phyloP scores from a whole-genome alignment of 2,888 invertebrate genomes.

The Corbicula japonica region DNA sequence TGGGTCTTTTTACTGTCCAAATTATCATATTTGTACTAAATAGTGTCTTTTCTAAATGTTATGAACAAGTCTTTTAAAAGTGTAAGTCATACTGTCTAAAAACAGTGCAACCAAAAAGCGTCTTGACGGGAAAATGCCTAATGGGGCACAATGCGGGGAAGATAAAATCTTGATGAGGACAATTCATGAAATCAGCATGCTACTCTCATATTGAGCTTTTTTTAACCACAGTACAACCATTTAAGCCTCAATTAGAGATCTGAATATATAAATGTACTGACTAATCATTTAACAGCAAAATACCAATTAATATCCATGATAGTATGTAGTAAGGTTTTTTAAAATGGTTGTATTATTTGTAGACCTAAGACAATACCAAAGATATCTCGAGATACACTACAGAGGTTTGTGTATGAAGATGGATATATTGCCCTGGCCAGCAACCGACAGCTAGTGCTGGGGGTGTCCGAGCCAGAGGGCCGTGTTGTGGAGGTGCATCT shows the following conservation, averaged over 20 bases:
- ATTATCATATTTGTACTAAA: not conserved
- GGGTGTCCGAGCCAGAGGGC: constrained; percentile 81
- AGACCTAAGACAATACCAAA: constrained; percentile 72
- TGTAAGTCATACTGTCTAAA: not conserved
- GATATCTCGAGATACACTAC: constrained; percentile 72
- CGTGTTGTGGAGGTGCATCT: constrained; percentile 82
- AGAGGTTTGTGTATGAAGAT: constrained; percentile 83
- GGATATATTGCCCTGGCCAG: constrained; percentile 81
- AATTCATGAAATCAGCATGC: too few species aligned
- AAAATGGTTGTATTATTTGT: constrained; percentile 20
- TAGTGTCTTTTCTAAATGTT: not conserved
- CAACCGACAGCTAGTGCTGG: constrained; percentile 83
- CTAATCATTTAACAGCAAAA: too few species aligned
- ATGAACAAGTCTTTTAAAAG: not conserved
- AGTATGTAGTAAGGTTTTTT: too few species aligned
- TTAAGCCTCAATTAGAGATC: too few species aligned
- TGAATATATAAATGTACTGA: too few species aligned
- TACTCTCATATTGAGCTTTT: too few species aligned
- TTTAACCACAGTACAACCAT: too few species aligned
- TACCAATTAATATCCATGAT: too few species aligned
- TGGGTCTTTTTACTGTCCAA: too few species aligned
- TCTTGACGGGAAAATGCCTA: not conserved
- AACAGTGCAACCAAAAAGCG: not conserved
- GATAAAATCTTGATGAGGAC: too few species aligned
- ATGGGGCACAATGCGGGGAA: not conserved